A percentile compares a stretch with the other conserved stretches of the same genome.
Evolutionary conservation across 2,888 invertebrate genomes (phyloP).

Genomic region (Corbicula japonica): DNA sequence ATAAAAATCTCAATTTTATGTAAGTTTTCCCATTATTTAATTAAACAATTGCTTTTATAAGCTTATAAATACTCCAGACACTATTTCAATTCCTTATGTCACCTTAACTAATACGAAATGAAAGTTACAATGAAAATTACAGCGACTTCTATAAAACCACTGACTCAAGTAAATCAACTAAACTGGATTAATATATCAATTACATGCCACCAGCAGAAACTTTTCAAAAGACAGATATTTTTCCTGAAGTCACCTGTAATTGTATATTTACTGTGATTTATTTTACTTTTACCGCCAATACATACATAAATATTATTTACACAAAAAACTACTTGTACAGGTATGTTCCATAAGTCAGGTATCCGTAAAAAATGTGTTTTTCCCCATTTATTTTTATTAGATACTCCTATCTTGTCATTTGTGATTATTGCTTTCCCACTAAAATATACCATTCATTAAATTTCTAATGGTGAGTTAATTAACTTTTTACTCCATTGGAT

Average conservation of each 20-base stretch:
- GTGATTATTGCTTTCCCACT: too few species aligned
- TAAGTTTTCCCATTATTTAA: too few species aligned
- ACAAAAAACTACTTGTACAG: not conserved
- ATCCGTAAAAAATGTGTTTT: slow-evolving; percentile 9
- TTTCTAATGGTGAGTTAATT: too few species aligned
- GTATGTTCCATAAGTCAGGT: slow-evolving; percentile 7
- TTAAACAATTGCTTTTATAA: too few species aligned
- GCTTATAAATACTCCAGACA: too few species aligned
- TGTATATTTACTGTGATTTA: slow-evolving; percentile 15
- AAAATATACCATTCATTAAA: too few species aligned
- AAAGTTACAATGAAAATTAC: slow-evolving; percentile 10
- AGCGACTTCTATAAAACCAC: not conserved
- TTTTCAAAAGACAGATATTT: slow-evolving; percentile 9
- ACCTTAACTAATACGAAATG: slow-evolving; percentile 2
- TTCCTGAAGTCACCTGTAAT: slow-evolving; percentile 10
- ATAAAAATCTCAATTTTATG: too few species aligned
- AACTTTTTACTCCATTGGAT: too few species aligned
- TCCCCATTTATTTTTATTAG: too few species aligned
- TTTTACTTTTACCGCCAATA: not conserved
- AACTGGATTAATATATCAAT: slow-evolving; percentile 19
- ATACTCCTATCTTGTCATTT: too few species aligned
- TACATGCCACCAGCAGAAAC: not conserved
- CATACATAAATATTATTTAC: slow-evolving; percentile 14
- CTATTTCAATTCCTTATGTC: slow-evolving; percentile 7
- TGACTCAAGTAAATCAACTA: not conserved